These are phyloP conservation scores for Borostomias antarcticus DNA, from an alignment of 2,797 vertebrate species.

Conservation along the genomic window DNA sequence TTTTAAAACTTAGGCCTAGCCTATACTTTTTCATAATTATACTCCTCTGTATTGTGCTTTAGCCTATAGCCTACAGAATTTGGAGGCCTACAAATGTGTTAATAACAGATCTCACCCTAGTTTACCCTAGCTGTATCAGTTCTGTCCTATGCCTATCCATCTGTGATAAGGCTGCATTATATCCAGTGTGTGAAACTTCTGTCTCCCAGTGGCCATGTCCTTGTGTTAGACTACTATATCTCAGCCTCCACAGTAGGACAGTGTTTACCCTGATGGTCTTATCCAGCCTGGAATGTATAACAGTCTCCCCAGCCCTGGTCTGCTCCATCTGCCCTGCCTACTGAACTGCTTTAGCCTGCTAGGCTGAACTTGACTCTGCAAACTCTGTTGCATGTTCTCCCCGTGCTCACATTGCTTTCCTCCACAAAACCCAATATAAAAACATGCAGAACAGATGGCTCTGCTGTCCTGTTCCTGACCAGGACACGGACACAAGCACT, in stretches of 20 bases:
- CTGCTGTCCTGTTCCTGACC: no score
- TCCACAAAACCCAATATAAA: no score
- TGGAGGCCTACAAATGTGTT: no score
- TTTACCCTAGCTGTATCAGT: background rate
- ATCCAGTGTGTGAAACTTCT: background rate
- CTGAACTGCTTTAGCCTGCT: background rate
- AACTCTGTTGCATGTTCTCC: no score
- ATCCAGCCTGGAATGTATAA: constrained; percentile 10
- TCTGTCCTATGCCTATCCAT: background rate
- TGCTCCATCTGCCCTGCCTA: background rate
- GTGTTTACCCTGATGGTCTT: background rate
- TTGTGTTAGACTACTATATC: background rate
- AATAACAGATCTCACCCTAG: no score
- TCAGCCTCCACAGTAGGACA: constrained; percentile 5
- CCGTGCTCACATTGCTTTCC: no score
- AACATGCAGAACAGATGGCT: no score
- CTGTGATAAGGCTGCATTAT: background rate
- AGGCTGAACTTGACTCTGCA: constrained; percentile 11
- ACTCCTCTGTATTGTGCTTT: no score
- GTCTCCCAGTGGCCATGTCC: background rate
- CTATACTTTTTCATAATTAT: no score
- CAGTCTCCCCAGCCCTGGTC: background rate
- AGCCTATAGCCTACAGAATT: no score
- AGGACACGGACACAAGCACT: no score
- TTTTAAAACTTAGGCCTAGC: no score